Percentiles rank a stretch among this genome's conserved stretches.
These are phyloP conservation scores for Anoplopoma fimbria DNA, from an alignment of 2,113 vertebrate genomes.

Conservation along the genomic window DNA sequence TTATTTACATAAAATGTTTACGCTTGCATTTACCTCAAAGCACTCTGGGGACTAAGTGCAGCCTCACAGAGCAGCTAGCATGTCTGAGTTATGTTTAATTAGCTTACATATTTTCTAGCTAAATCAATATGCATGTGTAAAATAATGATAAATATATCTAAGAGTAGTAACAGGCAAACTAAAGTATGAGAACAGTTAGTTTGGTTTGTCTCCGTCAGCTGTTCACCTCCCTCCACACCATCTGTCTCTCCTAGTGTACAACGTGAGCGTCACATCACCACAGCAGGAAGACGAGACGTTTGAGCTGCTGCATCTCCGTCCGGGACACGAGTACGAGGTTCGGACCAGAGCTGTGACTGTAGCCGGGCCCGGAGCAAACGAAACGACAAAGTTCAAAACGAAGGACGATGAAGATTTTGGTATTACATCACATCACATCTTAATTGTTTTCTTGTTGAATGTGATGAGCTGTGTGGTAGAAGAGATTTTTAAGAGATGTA, in stretches of 20 bases:
- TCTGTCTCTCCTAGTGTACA: conserved; percentile 56
- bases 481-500: background rate
- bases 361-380: conserved; percentile 66
- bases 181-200: background rate
- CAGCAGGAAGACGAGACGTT: conserved; percentile 22
- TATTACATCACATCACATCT: conserved; percentile 18
- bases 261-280: conserved; percentile 49
- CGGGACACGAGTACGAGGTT: conserved; percentile 61
- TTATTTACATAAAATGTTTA: background rate
- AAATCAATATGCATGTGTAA: background rate
- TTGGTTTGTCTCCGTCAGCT: background rate
- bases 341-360: conserved; percentile 76
- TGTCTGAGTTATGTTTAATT: no score
- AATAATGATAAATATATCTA: background rate
- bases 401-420: background rate
- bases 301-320: conserved; percentile 36
- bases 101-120: no score
- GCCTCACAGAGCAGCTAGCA: no score
- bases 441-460: background rate
- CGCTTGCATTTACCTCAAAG: background rate
- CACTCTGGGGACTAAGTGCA: background rate
- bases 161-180: background rate
- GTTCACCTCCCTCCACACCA: background rate
- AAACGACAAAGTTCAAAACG: conserved; percentile 53
- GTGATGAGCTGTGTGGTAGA: background rate